Evolutionary conservation across 1,140 invertebrate species (phyloP), one percentile per base, ranked within the genome.

Genomic region (Euura saliciscinereae): DNA sequence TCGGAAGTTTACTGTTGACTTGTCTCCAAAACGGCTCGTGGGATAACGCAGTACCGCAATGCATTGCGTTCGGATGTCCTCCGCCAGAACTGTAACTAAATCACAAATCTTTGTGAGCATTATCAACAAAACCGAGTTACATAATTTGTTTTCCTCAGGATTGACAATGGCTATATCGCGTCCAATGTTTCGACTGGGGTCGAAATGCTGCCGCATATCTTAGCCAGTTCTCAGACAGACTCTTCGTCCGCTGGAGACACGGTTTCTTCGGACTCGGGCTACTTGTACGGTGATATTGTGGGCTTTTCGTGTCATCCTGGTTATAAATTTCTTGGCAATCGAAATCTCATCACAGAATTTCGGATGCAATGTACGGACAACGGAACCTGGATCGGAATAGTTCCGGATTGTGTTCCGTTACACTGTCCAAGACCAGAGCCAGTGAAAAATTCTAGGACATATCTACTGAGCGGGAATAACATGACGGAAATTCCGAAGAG

Each of bases 11-110:
- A 45, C 76, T 86, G 5, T 69, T 90, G 44, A 90, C 86, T 0
- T 91, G 90, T 73, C 71, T 85, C 4, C 78, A 86, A 45, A 84
- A 83, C 73, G 90, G 89, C 73, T 75, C 79, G 8, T 89, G 89
- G 89, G 85, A 89, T 76, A 73, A 81, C 68, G 71, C 80, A 6
- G 76, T 80, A 4, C 85, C 87, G 2, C 76, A 75, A 11, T 89
- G 88, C 68, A 44, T 75, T 2, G 65, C 76, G 43, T 69, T 79
- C 51, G 82, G 76, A 66, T 85, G 84, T 72, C 71, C 72, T 45
- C 59, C 76, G 6, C 83, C 83, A 6, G 78, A 77, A 74, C 44
- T 67, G 81, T 83, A 65, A 67, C 68, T 13, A 65, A 64, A 3
- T 13, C 59, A 8, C 59, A 69, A 65, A n/a, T 11, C 65, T 45